Conservation (phyloP, 2,113 vertebrate species). For the Oceanodroma tethys region DNA sequence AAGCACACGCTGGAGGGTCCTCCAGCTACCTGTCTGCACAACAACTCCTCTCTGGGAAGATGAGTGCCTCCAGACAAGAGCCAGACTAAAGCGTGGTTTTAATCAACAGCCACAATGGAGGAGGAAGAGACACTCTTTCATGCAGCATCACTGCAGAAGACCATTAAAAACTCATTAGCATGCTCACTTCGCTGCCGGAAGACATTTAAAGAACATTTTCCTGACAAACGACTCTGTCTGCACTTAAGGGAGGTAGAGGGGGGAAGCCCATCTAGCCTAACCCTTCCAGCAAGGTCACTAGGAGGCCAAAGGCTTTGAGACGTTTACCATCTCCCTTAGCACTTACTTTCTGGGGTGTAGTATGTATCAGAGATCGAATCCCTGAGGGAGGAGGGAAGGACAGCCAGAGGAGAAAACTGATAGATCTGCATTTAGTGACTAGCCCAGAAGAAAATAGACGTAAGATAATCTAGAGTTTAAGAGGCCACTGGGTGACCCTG, state of each 20-base stretch:
- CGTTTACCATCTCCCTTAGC: not conserved
- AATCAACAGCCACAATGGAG: not conserved
- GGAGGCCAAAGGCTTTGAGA: slow-evolving; percentile 1
- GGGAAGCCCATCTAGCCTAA: not conserved
- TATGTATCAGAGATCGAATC: not conserved
- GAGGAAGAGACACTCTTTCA: not conserved
- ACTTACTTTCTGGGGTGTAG: not conserved
- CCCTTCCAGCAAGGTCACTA: not conserved
- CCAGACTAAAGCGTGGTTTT: not conserved
- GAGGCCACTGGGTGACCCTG: not conserved
- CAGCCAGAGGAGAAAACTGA: not conserved
- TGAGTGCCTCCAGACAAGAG: not conserved
- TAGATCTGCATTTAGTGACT: not conserved
- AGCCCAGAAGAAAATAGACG: not conserved
- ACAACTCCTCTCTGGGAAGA: not conserved
- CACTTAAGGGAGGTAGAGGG: not conserved
- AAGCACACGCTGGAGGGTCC: not conserved
- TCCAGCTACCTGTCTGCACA: not conserved
- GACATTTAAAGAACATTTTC: not conserved
- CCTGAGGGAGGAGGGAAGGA: not conserved
- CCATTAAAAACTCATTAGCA: slow-evolving; percentile 21
- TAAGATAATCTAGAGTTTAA: not conserved
- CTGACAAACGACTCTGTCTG: not conserved
- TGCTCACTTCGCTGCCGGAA: not conserved
- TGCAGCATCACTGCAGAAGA: not conserved